Percentiles rank a stretch among this genome's conserved stretches.
These are phyloP conservation scores for Cabera pusaria DNA, from an alignment of 2,888 invertebrate genomes.

Conservation along the genomic window DNA sequence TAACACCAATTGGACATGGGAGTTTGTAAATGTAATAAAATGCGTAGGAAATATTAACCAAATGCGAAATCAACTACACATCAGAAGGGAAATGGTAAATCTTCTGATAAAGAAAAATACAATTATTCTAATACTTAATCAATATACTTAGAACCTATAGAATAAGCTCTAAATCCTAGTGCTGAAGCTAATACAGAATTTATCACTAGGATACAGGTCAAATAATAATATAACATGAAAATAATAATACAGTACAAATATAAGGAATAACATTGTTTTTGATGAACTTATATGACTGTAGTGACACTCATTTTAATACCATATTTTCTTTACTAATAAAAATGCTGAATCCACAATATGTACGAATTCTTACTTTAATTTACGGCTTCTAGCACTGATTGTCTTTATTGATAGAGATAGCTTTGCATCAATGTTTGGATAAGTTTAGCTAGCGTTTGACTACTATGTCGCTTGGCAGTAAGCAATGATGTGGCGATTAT, in stretches of 20 bases:
- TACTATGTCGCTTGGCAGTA: too few species aligned
- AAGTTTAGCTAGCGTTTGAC: too few species aligned
- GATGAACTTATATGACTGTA: slow-evolving; percentile 21
- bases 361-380: too few species aligned
- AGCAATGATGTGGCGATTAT: too few species aligned
- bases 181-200: slow-evolving; percentile 14
- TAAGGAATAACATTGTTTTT: slow-evolving; percentile 17
- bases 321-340: too few species aligned
- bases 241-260: slow-evolving; percentile 28
- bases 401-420: too few species aligned
- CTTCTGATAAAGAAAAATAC: slow-evolving; percentile 2
- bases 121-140: slow-evolving; percentile 12
- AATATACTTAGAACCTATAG: slow-evolving; percentile 14
- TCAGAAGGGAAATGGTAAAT: slow-evolving; percentile 10
- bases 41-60: slow-evolving; percentile 5
- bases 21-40: slow-evolving; percentile 6
- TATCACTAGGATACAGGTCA: slow-evolving; percentile 18
- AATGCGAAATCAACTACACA: slow-evolving; percentile 8
- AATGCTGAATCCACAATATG: too few species aligned
- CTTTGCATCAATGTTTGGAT: too few species aligned
- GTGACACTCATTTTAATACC: too few species aligned
- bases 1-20: slow-evolving; percentile 6
- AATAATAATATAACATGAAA: slow-evolving; percentile 14
- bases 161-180: slow-evolving; percentile 17
- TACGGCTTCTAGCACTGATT: too few species aligned